Evolutionary conservation across 2,113 vertebrate genomes (phyloP).

Genomic region (Euleptes europaea): DNA sequence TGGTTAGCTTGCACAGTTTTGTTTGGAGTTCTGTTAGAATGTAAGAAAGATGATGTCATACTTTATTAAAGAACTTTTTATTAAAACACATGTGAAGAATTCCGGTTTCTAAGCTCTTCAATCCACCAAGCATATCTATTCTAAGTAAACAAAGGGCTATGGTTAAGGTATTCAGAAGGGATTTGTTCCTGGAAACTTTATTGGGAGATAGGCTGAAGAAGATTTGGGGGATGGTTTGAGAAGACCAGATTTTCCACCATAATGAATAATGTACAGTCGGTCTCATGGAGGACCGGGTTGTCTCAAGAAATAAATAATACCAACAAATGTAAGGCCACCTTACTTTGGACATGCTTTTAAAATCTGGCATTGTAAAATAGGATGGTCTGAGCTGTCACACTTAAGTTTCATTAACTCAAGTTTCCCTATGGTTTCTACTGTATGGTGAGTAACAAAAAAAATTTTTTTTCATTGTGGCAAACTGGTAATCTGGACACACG

Average conservation of each 20-base stretch:
- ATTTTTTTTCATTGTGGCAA: neutral
- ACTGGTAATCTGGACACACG: neutral
- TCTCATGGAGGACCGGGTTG: neutral
- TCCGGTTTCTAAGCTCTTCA: neutral
- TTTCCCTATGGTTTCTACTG: neutral
- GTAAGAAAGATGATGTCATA: neutral
- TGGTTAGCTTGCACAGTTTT: neutral
- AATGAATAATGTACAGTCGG: neutral
- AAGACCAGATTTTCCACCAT: neutral
- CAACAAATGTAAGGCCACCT: neutral
- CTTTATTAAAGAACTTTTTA: neutral
- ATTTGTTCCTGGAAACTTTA: neutral
- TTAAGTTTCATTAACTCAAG: neutral
- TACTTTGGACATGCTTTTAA: neutral
- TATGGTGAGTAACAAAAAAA: neutral
- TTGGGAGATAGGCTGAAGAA: neutral
- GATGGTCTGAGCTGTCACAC: too few species aligned
- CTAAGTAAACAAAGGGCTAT: neutral
- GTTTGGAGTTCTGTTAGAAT: neutral
- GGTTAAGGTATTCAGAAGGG: neutral
- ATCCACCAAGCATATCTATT: neutral
- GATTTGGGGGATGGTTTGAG: neutral
- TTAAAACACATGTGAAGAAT: neutral
- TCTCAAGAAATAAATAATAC: neutral
- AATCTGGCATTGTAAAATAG: neutral